Conservation (phyloP, 2,888 invertebrate species). For the Drosophila lacicola region DNA sequence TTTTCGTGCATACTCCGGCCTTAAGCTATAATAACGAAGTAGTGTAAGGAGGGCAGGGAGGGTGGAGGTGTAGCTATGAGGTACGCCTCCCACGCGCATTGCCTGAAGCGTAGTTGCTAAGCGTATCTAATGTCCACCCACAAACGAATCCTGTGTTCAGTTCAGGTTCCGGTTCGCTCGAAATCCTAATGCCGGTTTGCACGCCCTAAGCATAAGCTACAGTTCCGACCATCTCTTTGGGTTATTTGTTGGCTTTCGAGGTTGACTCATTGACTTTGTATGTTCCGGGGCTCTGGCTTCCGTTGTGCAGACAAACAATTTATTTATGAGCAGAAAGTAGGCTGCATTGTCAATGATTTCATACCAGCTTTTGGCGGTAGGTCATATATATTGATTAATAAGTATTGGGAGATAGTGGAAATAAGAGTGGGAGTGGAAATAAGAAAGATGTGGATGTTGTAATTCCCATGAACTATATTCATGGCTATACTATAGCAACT, state of each 20-base stretch:
- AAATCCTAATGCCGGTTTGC: conserved; percentile 14
- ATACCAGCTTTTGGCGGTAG: not conserved
- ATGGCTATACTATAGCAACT: no score
- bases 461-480: no score
- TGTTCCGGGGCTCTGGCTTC: conserved; percentile 19
- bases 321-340: conserved; percentile 6
- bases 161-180: conserved; percentile 56
- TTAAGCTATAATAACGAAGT: conserved; percentile 8
- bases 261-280: conserved; percentile 64
- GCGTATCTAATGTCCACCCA: conserved; percentile 56
- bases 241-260: conserved; percentile 56
- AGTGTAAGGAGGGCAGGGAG: not conserved
- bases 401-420: not conserved
- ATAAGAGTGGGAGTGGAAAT: no score
- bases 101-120: conserved; percentile 53
- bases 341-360: conserved; percentile 15
- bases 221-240: conserved; percentile 48
- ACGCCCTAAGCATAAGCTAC: conserved; percentile 31
- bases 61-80: conserved; percentile 5
- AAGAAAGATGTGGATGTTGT: no score
- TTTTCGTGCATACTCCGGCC: conserved; percentile 41
- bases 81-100: conserved; percentile 51
- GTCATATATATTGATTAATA: conserved; percentile 4
- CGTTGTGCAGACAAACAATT: conserved; percentile 22
- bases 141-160: conserved; percentile 22